phyloP scores from a whole-genome alignment of 2,888 invertebrate species.

The Aethes cnicana region DNA sequence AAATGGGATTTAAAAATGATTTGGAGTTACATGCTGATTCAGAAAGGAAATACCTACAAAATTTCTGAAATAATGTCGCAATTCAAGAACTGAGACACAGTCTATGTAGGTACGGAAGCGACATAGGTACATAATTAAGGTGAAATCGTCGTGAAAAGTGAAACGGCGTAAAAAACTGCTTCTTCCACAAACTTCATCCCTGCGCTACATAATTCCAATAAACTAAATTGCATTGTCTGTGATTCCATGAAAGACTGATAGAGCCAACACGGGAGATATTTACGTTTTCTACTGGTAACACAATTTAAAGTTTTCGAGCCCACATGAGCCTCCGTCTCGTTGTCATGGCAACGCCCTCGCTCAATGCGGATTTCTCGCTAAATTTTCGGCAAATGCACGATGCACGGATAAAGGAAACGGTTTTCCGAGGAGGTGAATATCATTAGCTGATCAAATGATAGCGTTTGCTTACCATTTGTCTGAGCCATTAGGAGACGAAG shows the following conservation, averaged over 20 bases:
- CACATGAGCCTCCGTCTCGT: conserved; percentile 76
- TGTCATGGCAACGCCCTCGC: conserved; percentile 73
- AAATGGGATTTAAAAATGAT: conserved; percentile 5
- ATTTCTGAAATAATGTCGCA: no score
- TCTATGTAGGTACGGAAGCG: no score
- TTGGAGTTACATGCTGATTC: background rate
- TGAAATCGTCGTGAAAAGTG: no score
- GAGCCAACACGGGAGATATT: conserved; percentile 54
- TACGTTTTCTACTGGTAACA: conserved; percentile 65
- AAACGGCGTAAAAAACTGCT: no score
- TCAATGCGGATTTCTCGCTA: conserved; percentile 53
- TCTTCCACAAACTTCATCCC: background rate
- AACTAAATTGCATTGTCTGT: conserved; percentile 37
- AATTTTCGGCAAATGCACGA: conserved; percentile 72
- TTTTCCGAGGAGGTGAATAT: conserved; percentile 79
- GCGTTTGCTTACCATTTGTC: conserved; percentile 39
- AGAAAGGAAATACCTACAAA: no score
- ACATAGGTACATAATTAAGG: no score
- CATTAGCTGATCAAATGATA: conserved; percentile 66
- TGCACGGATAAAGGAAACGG: conserved; percentile 73
- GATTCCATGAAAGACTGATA: conserved; percentile 52
- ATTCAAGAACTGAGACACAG: no score
- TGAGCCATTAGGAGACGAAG: conserved; percentile 53
- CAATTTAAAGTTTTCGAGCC: conserved; percentile 79
- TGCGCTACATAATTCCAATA: conserved; percentile 15